These are phyloP conservation scores for Bombyx mori DNA, from an alignment of 1,140 invertebrate genomes.

Conservation along the genomic window DNA sequence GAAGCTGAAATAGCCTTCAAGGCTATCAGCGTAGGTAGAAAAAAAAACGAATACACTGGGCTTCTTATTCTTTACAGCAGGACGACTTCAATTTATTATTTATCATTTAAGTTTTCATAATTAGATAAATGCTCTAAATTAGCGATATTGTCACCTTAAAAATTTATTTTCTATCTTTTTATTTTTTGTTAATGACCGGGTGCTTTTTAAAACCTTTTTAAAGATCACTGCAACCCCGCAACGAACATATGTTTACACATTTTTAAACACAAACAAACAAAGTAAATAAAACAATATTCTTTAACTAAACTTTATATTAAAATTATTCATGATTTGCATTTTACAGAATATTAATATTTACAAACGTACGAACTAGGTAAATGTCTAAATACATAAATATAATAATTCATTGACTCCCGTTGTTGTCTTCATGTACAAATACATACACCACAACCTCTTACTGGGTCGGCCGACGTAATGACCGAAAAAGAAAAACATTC, in stretches of 20 bases:
- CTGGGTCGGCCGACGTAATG: slow-evolving; percentile 27
- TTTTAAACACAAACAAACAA: not conserved
- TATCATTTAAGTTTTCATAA: no score
- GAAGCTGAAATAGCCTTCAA: no score
- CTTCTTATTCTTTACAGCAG: no score
- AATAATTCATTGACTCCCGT: slow-evolving; percentile 59
- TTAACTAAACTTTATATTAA: slow-evolving; percentile 67
- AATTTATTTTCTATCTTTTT: no score
- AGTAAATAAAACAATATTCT: slow-evolving; percentile 61
- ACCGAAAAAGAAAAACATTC: slow-evolving; percentile 11
- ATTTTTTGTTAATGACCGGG: no score
- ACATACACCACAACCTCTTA: slow-evolving; percentile 21
- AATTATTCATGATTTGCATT: slow-evolving; percentile 70
- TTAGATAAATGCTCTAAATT: no score
- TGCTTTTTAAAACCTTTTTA: no score
- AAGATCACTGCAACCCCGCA: no score
- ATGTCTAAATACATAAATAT: slow-evolving; percentile 60
- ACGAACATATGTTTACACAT: not conserved
- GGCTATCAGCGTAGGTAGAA: no score
- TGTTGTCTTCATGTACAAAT: slow-evolving; percentile 1
- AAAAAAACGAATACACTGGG: no score
- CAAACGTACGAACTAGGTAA: slow-evolving; percentile 63
- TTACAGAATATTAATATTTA: slow-evolving; percentile 68
- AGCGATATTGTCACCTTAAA: no score
- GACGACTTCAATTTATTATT: no score